phyloP scores from a whole-genome alignment of 2,113 vertebrate species.

The Carlito syrichta region DNA sequence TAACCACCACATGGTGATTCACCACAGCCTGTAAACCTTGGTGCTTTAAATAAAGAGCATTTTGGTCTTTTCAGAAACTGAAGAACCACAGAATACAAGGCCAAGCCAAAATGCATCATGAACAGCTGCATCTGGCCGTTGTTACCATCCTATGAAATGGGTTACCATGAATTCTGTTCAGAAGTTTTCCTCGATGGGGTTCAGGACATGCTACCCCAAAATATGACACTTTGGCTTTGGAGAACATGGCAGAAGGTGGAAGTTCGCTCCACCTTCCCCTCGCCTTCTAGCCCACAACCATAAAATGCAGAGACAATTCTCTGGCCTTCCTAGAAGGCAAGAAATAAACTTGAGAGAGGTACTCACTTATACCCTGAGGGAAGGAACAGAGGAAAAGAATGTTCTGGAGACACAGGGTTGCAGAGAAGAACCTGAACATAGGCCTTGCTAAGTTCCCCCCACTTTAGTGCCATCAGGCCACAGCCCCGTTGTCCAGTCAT shows the following conservation, averaged over 20 bases:
- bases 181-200: background rate
- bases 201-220: background rate
- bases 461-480: too few species aligned
- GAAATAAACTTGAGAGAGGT: background rate
- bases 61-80: background rate
- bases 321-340: background rate
- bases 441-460: background rate
- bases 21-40: background rate
- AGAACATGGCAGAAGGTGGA: background rate
- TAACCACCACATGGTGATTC: background rate
- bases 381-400: too few species aligned
- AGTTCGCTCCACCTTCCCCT: background rate
- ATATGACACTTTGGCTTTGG: background rate
- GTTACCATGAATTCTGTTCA: background rate
- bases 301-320: background rate
- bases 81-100: background rate
- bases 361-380: fast-evolving
- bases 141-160: background rate
- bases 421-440: background rate
- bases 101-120: background rate
- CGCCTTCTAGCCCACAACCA: background rate
- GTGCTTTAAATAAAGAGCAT: conserved; percentile 26
- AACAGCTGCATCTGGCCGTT: background rate
- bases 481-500: too few species aligned
- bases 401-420: background rate